Conservation (phyloP, 2,888 invertebrate genomes). For the Morinoia aosen region DNA sequence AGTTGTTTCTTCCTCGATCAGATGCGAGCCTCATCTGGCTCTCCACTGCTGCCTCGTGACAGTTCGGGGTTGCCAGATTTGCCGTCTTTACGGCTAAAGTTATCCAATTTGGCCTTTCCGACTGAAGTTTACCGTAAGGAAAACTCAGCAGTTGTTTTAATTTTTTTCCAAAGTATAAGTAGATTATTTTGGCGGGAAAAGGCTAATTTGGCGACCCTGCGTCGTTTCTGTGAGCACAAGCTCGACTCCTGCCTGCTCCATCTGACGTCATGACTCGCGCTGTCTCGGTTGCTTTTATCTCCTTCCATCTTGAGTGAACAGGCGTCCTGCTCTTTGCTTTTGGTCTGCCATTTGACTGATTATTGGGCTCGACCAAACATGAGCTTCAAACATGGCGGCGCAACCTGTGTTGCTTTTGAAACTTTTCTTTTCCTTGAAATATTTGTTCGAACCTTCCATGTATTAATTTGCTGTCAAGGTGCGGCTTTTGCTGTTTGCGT, state of each 20-base stretch:
- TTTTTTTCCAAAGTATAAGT: too few relatives aligned
- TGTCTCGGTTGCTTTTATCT: neutral
- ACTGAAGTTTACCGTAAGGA: too few relatives aligned
- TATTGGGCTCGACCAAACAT: neutral
- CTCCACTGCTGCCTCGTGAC: neutral
- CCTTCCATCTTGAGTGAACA: constrained; percentile 15
- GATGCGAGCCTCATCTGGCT: neutral
- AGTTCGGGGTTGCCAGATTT: too few relatives aligned
- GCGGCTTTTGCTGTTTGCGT: neutral
- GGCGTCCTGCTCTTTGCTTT: constrained; percentile 23
- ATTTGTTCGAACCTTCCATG: neutral
- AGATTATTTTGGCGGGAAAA: too few relatives aligned
- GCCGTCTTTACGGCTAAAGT: too few relatives aligned
- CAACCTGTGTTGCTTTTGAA: neutral
- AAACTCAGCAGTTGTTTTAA: too few relatives aligned
- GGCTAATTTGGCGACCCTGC: neutral
- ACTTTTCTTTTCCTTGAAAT: neutral
- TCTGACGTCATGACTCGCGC: neutral
- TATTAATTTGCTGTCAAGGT: neutral
- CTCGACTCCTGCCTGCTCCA: neutral
- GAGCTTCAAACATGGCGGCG: neutral
- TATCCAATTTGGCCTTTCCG: too few relatives aligned
- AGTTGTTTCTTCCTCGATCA: neutral
- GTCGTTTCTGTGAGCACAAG: neutral
- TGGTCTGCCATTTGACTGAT: constrained; percentile 17